phyloP scores from a whole-genome alignment of 2,113 vertebrate genomes.

The Oryzias curvinotus region DNA sequence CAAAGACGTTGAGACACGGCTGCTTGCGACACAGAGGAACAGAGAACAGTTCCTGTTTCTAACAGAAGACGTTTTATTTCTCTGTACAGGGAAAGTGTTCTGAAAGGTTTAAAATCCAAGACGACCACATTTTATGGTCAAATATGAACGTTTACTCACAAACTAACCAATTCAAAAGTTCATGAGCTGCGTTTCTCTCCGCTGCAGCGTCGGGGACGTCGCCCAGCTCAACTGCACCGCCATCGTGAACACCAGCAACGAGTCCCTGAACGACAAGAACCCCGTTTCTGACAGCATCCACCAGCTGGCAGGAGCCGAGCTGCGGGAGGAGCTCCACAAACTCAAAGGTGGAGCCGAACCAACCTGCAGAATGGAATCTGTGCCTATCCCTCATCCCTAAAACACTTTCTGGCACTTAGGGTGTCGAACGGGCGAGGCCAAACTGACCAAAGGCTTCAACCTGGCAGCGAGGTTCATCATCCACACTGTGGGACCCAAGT shows the following conservation, averaged over 20 bases:
- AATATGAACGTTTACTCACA: too few relatives aligned
- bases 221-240: constrained; percentile 92
- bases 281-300: constrained; percentile 90
- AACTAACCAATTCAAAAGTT: too few relatives aligned
- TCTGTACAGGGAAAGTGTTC: too few relatives aligned
- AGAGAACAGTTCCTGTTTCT: too few relatives aligned
- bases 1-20: too few relatives aligned
- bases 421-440: constrained; percentile 94
- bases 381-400: too few relatives aligned
- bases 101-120: too few relatives aligned
- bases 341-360: constrained; percentile 83
- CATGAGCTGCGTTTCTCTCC: neutral
- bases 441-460: constrained; percentile 94
- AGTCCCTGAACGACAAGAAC: constrained; percentile 93
- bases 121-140: too few relatives aligned
- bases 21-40: too few relatives aligned
- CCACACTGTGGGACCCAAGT: constrained; percentile 97
- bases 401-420: constrained; percentile 71
- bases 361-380: too few relatives aligned
- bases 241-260: constrained; percentile 95
- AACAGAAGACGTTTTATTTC: too few relatives aligned
- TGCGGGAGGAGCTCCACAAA: constrained; percentile 91
- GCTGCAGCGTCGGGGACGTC: constrained; percentile 86
- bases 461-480: constrained; percentile 94
- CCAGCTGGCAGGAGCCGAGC: constrained; percentile 87